Conservation (phyloP, 2,888 invertebrate genomes). For the Brachyopa scutellaris region DNA sequence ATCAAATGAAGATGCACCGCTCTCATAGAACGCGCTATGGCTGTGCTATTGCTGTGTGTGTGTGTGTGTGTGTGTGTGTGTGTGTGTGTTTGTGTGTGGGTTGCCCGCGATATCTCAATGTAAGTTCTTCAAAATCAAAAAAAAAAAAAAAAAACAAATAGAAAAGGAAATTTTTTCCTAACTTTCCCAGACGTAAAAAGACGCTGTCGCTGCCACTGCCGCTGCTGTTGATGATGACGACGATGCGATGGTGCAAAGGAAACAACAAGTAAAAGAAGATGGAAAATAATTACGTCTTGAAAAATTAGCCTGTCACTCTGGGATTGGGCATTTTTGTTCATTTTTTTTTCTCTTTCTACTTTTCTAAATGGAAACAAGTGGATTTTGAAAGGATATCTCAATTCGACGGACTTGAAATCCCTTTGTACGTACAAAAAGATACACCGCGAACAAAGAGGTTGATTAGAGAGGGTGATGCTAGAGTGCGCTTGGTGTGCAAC, state of each 20-base stretch:
- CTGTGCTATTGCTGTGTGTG: too few species aligned
- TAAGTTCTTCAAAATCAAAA: slow-evolving; percentile 6
- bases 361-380: slow-evolving; percentile 60
- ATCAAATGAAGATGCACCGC: slow-evolving; percentile 69
- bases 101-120: slow-evolving; percentile 60
- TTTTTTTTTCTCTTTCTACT: neutral
- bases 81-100: too few species aligned
- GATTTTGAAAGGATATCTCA: slow-evolving; percentile 57
- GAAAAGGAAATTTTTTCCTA: slow-evolving; percentile 8
- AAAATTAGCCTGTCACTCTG: slow-evolving; percentile 70
- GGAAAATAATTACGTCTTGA: slow-evolving; percentile 66
- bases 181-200: slow-evolving; percentile 50
- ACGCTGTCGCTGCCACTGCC: too few species aligned
- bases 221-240: slow-evolving; percentile 21
- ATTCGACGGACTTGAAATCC: slow-evolving; percentile 35
- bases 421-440: neutral
- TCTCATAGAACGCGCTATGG: slow-evolving; percentile 43
- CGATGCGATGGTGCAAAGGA: slow-evolving; percentile 53
- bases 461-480: slow-evolving; percentile 18
- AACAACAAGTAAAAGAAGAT: slow-evolving; percentile 7
- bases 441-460: slow-evolving; percentile 35
- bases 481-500: slow-evolving; percentile 27
- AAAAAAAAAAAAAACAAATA: too few species aligned
- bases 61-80: too few species aligned
- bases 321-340: slow-evolving; percentile 55